Conservation (phyloP, 2,888 invertebrate genomes). For the Iselma pallidipennis region DNA sequence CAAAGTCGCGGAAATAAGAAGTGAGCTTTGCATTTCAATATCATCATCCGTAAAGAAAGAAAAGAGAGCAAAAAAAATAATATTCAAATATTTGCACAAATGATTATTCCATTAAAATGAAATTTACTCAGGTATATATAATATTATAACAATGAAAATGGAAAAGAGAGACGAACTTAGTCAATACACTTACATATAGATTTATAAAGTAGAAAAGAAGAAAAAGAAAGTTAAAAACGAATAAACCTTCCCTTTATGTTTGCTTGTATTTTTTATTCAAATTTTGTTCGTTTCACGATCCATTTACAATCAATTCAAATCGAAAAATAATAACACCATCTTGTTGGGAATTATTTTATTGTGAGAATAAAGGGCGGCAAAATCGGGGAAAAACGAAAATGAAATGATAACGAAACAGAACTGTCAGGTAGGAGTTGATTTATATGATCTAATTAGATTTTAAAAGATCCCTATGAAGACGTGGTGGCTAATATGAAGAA, state of each 20-base stretch:
- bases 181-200: background rate
- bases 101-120: constrained; percentile 60
- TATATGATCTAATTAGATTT: constrained; percentile 55
- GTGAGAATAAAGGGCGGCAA: background rate
- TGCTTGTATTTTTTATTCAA: constrained; percentile 44
- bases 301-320: constrained; percentile 9
- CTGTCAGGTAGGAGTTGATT: constrained; percentile 41
- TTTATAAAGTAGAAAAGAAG: background rate
- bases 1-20: constrained; percentile 49
- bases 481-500: constrained; percentile 45
- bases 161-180: background rate
- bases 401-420: constrained; percentile 29
- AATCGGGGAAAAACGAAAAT: background rate
- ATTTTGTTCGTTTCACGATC: constrained; percentile 39
- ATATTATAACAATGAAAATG: background rate
- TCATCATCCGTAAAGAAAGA: constrained; percentile 27
- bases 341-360: background rate
- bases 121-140: constrained; percentile 55
- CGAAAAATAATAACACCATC: background rate
- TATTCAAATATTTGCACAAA: constrained; percentile 59
- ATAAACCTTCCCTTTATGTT: constrained; percentile 21
- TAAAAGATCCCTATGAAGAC: constrained; percentile 42
- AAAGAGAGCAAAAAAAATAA: constrained; percentile 43
- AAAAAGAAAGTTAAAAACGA: background rate
- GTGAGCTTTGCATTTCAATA: constrained; percentile 56